Evolutionary conservation across 2,888 invertebrate genomes (phyloP).

Genomic region (Lithophane semibrunnea): DNA sequence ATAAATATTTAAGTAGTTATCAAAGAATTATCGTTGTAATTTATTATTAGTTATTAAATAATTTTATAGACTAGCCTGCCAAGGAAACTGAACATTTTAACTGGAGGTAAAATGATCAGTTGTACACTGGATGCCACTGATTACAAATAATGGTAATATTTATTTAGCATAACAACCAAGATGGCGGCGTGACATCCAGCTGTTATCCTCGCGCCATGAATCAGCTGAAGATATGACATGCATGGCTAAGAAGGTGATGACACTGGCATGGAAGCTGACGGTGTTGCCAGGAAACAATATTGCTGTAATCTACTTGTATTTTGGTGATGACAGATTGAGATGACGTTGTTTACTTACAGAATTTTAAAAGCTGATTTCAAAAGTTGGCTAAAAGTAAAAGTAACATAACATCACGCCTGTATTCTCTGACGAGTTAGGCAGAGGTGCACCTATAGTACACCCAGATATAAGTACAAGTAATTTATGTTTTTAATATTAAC

Average conservation of each 20-base stretch:
- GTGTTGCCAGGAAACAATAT: neutral
- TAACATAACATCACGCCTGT: too few relatives aligned
- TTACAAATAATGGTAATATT: slow-evolving; percentile 28
- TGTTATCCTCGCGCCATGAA: slow-evolving; percentile 29
- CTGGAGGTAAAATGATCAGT: too few relatives aligned
- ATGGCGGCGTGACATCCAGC: slow-evolving; percentile 26
- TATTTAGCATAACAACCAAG: slow-evolving; percentile 32
- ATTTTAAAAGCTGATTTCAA: neutral
- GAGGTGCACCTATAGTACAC: too few relatives aligned
- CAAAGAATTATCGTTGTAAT: neutral
- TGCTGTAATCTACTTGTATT: neutral
- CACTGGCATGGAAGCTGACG: slow-evolving; percentile 5
- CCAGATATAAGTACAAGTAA: too few relatives aligned
- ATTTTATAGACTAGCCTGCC: too few relatives aligned
- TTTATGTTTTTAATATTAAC: neutral
- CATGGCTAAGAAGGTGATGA: slow-evolving; percentile 57
- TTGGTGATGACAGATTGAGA: neutral
- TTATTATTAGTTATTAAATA: neutral
- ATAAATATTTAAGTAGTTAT: slow-evolving; percentile 22
- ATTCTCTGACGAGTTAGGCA: too few relatives aligned
- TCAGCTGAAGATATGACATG: slow-evolving; percentile 45
- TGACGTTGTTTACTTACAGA: neutral
- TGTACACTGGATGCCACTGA: neutral
- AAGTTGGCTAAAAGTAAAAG: neutral
- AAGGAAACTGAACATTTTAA: neutral